A percentile compares a stretch with the other conserved stretches of the same genome.
Conservation (phyloP, 2,113 vertebrate species). For the Podarcis muralis region DNA sequence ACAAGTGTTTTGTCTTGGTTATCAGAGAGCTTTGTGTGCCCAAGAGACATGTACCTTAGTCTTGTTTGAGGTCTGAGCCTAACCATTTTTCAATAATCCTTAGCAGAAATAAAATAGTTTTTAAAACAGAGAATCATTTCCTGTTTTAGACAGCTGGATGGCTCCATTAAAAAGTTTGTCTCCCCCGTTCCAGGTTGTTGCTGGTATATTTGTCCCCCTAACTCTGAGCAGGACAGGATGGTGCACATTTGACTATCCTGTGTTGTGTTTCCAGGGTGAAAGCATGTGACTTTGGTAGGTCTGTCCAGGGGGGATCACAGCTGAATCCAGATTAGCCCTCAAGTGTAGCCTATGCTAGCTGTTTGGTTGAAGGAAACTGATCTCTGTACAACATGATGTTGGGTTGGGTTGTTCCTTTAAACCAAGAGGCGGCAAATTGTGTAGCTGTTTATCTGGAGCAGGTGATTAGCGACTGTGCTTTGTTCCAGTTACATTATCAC, state of each 20-base stretch:
- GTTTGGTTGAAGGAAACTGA: no score
- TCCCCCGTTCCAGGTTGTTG: not conserved
- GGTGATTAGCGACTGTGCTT: not conserved
- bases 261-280: not conserved
- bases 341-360: no score
- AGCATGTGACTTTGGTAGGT: not conserved
- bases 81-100: not conserved
- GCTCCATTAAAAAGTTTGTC: not conserved
- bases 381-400: not conserved
- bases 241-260: not conserved
- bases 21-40: not conserved
- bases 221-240: not conserved
- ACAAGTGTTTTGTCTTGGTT: not conserved
- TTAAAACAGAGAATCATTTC: not conserved
- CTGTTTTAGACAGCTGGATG: not conserved
- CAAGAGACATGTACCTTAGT: no score
- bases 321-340: not conserved
- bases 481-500: not conserved
- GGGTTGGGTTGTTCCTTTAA: not conserved
- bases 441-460: not conserved
- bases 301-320: no score
- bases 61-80: not conserved
- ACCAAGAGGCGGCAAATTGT: not conserved
- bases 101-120: not conserved
- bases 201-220: not conserved